Conservation (phyloP, 2,113 vertebrate species). For the Neotoma lepida region DNA sequence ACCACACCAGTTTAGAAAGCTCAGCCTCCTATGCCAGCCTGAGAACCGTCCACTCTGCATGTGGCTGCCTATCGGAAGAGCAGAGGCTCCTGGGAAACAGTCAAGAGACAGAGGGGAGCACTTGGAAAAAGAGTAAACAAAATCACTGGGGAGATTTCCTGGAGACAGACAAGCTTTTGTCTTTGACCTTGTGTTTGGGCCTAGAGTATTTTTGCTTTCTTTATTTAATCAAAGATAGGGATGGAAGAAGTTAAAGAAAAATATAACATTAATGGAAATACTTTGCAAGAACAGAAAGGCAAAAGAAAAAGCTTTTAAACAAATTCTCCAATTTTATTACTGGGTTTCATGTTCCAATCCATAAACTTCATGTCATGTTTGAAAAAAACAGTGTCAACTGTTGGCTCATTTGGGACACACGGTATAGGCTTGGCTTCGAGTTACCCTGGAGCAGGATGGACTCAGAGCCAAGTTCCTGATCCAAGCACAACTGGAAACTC, state of each 20-base stretch:
- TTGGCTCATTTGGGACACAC: background rate
- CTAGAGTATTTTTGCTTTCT: constrained; percentile 23
- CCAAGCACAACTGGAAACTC: constrained; percentile 77
- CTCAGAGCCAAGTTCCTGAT: constrained; percentile 64
- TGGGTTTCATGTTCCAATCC: constrained; percentile 48
- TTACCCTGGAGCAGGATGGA: constrained; percentile 28
- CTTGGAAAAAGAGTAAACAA: constrained; percentile 32
- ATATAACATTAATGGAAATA: constrained; percentile 12
- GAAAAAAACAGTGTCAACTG: constrained; percentile 9
- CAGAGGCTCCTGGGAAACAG: background rate
- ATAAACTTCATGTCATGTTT: constrained; percentile 46
- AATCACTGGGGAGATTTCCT: constrained; percentile 21
- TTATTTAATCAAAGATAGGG: constrained; percentile 17
- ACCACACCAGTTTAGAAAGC: background rate
- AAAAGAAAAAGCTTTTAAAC: constrained; percentile 39
- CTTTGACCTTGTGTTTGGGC: background rate
- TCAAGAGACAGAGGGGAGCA: background rate
- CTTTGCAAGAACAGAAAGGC: background rate
- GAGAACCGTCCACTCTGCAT: background rate
- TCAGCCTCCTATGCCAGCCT: background rate
- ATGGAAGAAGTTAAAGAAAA: constrained; percentile 5
- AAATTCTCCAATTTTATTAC: constrained; percentile 50
- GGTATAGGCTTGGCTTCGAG: background rate
- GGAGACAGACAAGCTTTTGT: constrained; percentile 41
- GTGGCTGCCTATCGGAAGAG: background rate